Evolutionary conservation across 1,140 invertebrate genomes (phyloP).

Genomic region (Daktulosphaira vitifoliae): DNA sequence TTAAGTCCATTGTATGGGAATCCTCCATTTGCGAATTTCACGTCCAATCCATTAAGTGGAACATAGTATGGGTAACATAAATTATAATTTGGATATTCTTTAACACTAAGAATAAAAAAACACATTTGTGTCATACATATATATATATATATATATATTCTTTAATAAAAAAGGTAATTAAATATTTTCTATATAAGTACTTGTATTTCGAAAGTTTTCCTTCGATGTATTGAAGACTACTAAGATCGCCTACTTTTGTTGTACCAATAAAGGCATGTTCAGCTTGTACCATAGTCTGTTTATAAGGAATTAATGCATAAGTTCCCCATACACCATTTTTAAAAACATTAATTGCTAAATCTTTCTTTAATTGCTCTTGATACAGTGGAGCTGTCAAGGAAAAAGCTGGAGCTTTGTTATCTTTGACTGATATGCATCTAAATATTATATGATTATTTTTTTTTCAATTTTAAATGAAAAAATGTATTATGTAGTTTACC

Average conservation of each 20-base stretch:
- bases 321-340: slow-evolving; percentile 36
- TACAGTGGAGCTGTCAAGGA: slow-evolving; percentile 50
- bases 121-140: too few species aligned
- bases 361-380: slow-evolving; percentile 51
- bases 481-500: background rate
- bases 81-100: slow-evolving; percentile 41
- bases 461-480: too few species aligned
- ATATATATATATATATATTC: too few species aligned
- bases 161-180: too few species aligned
- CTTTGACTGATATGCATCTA: slow-evolving; percentile 53
- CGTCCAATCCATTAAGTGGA: slow-evolving; percentile 89
- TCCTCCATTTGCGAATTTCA: slow-evolving; percentile 92
- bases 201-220: slow-evolving; percentile 48
- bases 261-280: slow-evolving; percentile 72
- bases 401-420: slow-evolving; percentile 54
- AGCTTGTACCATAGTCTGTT: slow-evolving; percentile 46
- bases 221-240: slow-evolving; percentile 73
- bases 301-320: slow-evolving; percentile 63
- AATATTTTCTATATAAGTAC: slow-evolving; percentile 42
- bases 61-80: slow-evolving; percentile 83
- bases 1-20: slow-evolving; percentile 53
- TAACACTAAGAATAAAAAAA: background rate
- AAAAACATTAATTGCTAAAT: slow-evolving; percentile 46
- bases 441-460: background rate
- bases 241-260: slow-evolving; percentile 72